These are phyloP conservation scores for Diogma glabrata DNA, from an alignment of 2,888 invertebrate species.

Conservation along the genomic window DNA sequence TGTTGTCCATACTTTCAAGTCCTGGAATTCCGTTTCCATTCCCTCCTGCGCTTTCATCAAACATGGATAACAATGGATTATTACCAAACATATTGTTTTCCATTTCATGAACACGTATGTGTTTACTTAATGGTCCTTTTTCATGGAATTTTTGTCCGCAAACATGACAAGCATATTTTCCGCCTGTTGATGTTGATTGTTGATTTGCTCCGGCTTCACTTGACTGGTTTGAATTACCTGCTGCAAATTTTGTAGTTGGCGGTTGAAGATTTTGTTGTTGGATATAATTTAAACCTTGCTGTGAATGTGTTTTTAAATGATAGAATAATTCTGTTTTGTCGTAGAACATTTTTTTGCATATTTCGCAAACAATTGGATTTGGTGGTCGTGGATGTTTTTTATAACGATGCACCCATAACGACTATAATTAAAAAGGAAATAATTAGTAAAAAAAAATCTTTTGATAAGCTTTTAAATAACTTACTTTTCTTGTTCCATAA, in stretches of 20 bases:
- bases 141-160: constrained; percentile 34
- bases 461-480: not conserved
- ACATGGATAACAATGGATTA: constrained; percentile 35
- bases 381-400: constrained; percentile 37
- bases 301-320: constrained; percentile 25
- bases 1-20: constrained; percentile 4
- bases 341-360: constrained; percentile 36
- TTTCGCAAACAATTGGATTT: constrained; percentile 32
- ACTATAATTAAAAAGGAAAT: constrained; percentile 4
- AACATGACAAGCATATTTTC: constrained; percentile 26
- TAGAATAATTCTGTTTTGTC: constrained; percentile 34
- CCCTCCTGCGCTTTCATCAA: constrained; percentile 24
- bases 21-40: not conserved
- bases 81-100: constrained; percentile 30
- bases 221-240: too few species aligned
- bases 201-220: not conserved
- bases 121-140: constrained; percentile 34
- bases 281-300: not conserved
- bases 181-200: not conserved
- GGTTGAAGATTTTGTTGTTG: constrained; percentile 28
- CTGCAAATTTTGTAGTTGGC: too few species aligned
- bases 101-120: constrained; percentile 34
- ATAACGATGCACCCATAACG: constrained; percentile 37
- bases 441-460: not conserved
- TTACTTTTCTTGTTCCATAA: constrained; percentile 29